phyloP scores from a whole-genome alignment of 2,888 invertebrate species.

The Imbricaverruca yamaguchii region DNA sequence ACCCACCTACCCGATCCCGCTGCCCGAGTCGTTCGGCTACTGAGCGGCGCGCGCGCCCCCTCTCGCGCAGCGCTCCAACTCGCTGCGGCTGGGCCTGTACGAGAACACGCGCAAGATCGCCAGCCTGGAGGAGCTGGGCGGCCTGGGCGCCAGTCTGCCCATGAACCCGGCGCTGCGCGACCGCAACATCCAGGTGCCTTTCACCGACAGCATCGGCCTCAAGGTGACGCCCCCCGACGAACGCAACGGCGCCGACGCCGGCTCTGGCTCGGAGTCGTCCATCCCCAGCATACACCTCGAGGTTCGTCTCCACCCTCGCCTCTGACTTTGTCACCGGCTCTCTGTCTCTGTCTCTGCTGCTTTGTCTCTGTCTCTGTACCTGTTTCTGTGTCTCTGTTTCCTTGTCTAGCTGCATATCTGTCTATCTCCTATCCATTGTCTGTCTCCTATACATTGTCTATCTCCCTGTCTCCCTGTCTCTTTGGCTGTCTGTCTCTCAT shows the following conservation, averaged over 20 bases:
- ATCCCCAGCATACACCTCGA: constrained; percentile 20
- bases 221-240: constrained; percentile 64
- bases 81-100: constrained; percentile 17
- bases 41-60: not conserved
- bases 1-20: no score
- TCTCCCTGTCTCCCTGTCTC: no score
- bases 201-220: constrained; percentile 76
- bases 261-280: constrained; percentile 34
- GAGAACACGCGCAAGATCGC: constrained; percentile 32
- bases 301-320: no score
- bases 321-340: no score
- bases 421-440: no score
- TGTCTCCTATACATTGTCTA: no score
- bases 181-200: constrained; percentile 73
- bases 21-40: no score
- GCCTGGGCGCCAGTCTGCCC: constrained; percentile 34
- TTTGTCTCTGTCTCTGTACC: constrained; percentile 33
- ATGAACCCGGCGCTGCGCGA: constrained; percentile 51
- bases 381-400: no score
- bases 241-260: constrained; percentile 45
- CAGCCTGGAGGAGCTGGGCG: constrained; percentile 35
- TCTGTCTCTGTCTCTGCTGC: no score
- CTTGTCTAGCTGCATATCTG: no score
- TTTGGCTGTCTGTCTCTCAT: no score
- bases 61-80: constrained; percentile 12